Percentiles rank a stretch among this genome's conserved stretches.
phyloP scores from a whole-genome alignment of 2,797 vertebrate genomes.

The Molossus alvarezi region DNA sequence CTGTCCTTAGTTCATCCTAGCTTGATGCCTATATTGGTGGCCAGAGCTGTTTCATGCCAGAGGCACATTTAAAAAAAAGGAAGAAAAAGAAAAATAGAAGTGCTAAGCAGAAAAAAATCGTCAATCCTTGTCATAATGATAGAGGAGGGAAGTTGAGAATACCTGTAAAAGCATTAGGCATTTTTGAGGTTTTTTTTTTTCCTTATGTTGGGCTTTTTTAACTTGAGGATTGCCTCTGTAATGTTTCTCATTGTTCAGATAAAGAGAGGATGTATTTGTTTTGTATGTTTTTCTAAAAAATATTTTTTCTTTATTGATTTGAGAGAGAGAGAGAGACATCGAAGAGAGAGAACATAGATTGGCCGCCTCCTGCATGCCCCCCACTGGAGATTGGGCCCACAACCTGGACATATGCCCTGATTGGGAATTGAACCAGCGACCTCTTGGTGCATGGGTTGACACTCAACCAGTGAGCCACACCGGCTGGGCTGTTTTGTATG shows the following conservation, averaged over 20 bases:
- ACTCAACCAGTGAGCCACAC: no score
- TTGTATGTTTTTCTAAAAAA: conserved; percentile 14
- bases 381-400: no score
- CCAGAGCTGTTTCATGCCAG: no score
- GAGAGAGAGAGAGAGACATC: no score
- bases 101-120: conserved; percentile 4
- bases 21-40: no score
- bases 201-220: background rate
- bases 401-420: no score
- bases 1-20: no score
- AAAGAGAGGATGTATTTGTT: conserved; percentile 55
- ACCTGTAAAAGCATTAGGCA: background rate
- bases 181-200: background rate
- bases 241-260: conserved; percentile 51
- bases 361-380: no score
- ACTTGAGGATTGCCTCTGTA: background rate
- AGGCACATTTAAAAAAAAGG: no score
- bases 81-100: conserved; percentile 49
- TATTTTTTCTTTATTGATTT: background rate
- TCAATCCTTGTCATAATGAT: background rate
- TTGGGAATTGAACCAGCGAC: no score
- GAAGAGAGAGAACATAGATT: no score
- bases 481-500: background rate
- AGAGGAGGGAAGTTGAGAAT: background rate
- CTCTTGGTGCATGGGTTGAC: no score